Percentiles rank a stretch among this genome's conserved stretches.
Evolutionary conservation across 2,113 vertebrate species (phyloP).

Genomic region (Eulacestoma nigropectus): DNA sequence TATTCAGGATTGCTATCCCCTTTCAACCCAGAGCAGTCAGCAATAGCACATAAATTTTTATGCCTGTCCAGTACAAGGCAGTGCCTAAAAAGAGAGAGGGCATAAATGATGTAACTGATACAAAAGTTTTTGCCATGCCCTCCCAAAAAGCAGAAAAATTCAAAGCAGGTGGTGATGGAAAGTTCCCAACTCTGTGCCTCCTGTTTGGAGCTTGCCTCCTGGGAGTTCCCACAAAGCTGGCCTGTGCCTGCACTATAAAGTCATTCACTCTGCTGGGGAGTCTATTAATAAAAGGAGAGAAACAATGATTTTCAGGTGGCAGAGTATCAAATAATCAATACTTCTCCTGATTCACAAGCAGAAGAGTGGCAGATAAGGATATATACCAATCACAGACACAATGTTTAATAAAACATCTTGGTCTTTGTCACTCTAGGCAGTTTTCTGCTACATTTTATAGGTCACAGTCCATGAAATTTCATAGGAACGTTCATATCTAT

Average conservation of each 20-base stretch:
- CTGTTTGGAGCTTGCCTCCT: not conserved
- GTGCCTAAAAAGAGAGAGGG: conserved; percentile 5
- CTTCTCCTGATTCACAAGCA: not conserved
- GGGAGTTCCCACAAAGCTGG: not conserved
- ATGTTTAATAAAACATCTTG: not conserved
- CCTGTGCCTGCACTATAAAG: not conserved
- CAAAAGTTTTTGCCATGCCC: not conserved
- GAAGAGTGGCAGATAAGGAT: not conserved
- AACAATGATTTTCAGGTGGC: not conserved
- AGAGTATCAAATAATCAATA: not conserved
- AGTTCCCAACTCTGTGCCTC: not conserved
- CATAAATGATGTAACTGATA: not conserved
- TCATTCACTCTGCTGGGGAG: not conserved
- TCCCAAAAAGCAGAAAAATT: not conserved
- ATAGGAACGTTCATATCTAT: not conserved
- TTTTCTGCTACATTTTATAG: conserved; percentile 12
- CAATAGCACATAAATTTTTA: not conserved
- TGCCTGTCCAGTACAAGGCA: not conserved
- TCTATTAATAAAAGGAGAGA: not conserved
- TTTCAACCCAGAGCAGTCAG: not conserved
- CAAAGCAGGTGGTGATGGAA: not conserved
- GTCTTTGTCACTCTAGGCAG: conserved; percentile 4
- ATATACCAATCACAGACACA: not conserved
- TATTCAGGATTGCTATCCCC: not conserved
- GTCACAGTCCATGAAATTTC: conserved; percentile 32